These are phyloP conservation scores for Chymomyza fuscimana DNA, from an alignment of 2,888 invertebrate genomes.

Conservation along the genomic window DNA sequence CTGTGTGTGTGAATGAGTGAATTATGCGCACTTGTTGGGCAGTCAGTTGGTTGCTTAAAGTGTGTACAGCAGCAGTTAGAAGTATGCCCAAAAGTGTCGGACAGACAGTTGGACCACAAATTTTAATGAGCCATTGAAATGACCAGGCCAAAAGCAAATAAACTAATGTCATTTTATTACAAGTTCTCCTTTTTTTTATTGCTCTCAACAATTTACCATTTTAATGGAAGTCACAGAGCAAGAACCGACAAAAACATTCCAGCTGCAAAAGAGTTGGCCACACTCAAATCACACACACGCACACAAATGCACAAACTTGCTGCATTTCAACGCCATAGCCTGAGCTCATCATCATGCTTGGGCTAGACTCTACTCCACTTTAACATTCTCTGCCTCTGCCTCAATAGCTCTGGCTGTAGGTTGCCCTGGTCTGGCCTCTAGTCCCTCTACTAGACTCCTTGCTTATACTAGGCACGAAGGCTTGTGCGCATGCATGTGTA, in stretches of 20 bases:
- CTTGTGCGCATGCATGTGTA: constrained; percentile 58
- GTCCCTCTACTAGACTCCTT: constrained; percentile 1
- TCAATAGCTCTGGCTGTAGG: neutral
- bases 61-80: neutral
- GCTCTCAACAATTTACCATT: constrained; percentile 62
- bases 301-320: constrained; percentile 9
- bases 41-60: constrained; percentile 29
- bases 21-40: constrained; percentile 38
- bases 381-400: too few relatives aligned
- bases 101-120: neutral
- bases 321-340: neutral
- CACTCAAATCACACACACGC: constrained; percentile 3
- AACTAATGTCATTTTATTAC: neutral
- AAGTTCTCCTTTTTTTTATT: neutral
- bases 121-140: constrained; percentile 27
- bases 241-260: neutral
- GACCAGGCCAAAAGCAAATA: constrained; percentile 18
- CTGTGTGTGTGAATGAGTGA: constrained; percentile 53
- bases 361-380: too few relatives aligned
- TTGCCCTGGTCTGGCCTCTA: constrained; percentile 12
- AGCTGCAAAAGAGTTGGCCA: neutral
- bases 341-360: constrained; percentile 2
- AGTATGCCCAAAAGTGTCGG: neutral
- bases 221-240: constrained; percentile 46
- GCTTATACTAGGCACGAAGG: neutral